phyloP scores from a whole-genome alignment of 2,888 invertebrate species.

The Electrophaes corylata region DNA sequence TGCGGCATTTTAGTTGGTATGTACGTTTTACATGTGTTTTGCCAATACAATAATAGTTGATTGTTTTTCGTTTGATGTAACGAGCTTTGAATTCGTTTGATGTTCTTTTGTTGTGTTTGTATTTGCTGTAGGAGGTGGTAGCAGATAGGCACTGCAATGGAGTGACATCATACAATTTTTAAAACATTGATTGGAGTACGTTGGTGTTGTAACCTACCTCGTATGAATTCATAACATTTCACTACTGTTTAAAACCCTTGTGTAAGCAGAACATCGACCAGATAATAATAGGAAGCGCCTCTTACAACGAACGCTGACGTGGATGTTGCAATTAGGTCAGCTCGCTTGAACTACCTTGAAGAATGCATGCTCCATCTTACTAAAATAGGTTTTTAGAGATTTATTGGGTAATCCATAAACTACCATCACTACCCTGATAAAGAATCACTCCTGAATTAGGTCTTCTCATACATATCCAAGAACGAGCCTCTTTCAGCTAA shows the following conservation, averaged over 20 bases:
- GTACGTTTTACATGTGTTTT: background rate
- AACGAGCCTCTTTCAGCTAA: too few relatives aligned
- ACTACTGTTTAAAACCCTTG: background rate
- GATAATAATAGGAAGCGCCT: constrained; percentile 13
- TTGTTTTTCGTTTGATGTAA: background rate
- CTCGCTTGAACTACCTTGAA: constrained; percentile 15
- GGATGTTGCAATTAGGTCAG: constrained; percentile 24
- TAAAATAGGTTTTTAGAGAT: background rate
- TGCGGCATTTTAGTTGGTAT: background rate
- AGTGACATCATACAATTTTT: too few relatives aligned
- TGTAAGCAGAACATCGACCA: constrained; percentile 1
- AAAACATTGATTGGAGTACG: too few relatives aligned
- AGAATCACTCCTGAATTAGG: too few relatives aligned
- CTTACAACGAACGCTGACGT: constrained; percentile 17
- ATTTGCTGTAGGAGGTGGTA: too few relatives aligned
- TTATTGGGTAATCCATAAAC: background rate
- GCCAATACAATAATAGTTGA: background rate
- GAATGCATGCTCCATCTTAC: constrained; percentile 9
- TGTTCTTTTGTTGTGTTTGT: background rate
- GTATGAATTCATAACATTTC: background rate
- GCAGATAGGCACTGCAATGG: too few relatives aligned
- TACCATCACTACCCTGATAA: too few relatives aligned
- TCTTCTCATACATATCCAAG: too few relatives aligned
- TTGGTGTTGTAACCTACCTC: background rate
- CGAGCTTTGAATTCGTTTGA: background rate